Percentiles rank a stretch among this genome's conserved stretches.
phyloP scores from a whole-genome alignment of 2,113 vertebrate species.

The Antennarius striatus region DNA sequence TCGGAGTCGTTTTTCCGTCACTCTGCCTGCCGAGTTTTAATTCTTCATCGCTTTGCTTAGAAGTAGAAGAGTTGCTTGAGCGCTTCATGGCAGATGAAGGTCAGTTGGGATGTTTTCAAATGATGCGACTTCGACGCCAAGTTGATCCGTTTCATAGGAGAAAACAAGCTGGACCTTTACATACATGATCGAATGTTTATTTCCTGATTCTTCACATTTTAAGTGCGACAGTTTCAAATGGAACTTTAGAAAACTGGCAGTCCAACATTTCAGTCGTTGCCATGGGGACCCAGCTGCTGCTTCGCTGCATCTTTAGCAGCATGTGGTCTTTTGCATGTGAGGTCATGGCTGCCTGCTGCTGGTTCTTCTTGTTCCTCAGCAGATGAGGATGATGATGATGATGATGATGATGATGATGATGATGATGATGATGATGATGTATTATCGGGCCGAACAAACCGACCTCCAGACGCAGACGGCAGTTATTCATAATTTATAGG shows the following conservation, averaged over 20 bases:
- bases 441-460: neutral
- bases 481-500: no score
- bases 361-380: constrained; percentile 21
- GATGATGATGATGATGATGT: constrained; percentile 1
- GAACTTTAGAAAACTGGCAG: no score
- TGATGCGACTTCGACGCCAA: no score
- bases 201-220: no score
- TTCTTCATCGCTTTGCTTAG: constrained; percentile 26
- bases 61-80: constrained; percentile 18
- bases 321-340: constrained; percentile 59
- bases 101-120: no score
- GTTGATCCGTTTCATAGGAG: no score
- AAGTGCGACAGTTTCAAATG: no score
- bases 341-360: constrained; percentile 26
- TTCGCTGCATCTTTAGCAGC: constrained; percentile 40
- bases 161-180: no score
- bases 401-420: constrained; percentile 1
- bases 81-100: neutral
- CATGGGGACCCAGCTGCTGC: constrained; percentile 20
- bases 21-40: constrained; percentile 12
- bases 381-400: constrained; percentile 1
- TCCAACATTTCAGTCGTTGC: neutral
- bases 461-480: no score
- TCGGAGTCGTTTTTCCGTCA: neutral
- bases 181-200: no score